These are phyloP conservation scores for Helleia helle DNA, from an alignment of 2,888 invertebrate species.

Conservation along the genomic window DNA sequence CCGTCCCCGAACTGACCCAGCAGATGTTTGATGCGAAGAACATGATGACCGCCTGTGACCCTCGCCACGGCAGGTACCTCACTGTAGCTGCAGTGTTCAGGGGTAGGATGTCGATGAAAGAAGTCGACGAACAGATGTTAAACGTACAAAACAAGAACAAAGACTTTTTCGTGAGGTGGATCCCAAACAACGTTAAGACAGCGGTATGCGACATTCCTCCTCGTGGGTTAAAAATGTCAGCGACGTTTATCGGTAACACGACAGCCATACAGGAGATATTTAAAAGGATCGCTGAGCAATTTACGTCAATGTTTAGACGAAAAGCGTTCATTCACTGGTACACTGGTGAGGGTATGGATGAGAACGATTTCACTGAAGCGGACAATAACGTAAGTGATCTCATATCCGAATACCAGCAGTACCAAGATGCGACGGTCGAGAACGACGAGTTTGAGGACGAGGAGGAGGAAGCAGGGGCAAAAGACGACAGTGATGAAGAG, in stretches of 20 bases:
- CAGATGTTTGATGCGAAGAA: slow-evolving; percentile 96
- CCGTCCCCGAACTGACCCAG: slow-evolving; percentile 90
- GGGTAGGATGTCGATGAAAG: slow-evolving; percentile 94
- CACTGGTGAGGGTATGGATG: slow-evolving; percentile 96
- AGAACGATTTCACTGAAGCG: slow-evolving; percentile 95
- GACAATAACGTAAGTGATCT: slow-evolving; percentile 94
- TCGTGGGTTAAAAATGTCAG: slow-evolving; percentile 84
- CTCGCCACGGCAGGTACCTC: slow-evolving; percentile 88
- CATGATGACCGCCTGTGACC: slow-evolving; percentile 97
- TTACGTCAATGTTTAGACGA: slow-evolving; percentile 92
- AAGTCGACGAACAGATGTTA: slow-evolving; percentile 87
- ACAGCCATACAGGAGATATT: slow-evolving; percentile 91
- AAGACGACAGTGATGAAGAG: too few species aligned
- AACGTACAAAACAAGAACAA: slow-evolving; percentile 85
- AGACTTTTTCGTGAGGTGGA: slow-evolving; percentile 85
- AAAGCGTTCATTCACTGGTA: slow-evolving; percentile 98
- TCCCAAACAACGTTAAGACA: slow-evolving; percentile 84
- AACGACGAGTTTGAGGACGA: slow-evolving; percentile 85
- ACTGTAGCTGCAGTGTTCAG: slow-evolving; percentile 92
- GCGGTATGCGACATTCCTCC: slow-evolving; percentile 88
- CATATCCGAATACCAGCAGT: slow-evolving; percentile 93
- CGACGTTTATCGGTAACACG: slow-evolving; percentile 89
- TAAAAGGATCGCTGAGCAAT: slow-evolving; percentile 88
- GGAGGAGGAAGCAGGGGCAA: slow-evolving; percentile 53
- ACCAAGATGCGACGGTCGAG: slow-evolving; percentile 90